Evolutionary conservation across 2,888 invertebrate genomes (phyloP).

Genomic region (Drosophila kambysellisi): DNA sequence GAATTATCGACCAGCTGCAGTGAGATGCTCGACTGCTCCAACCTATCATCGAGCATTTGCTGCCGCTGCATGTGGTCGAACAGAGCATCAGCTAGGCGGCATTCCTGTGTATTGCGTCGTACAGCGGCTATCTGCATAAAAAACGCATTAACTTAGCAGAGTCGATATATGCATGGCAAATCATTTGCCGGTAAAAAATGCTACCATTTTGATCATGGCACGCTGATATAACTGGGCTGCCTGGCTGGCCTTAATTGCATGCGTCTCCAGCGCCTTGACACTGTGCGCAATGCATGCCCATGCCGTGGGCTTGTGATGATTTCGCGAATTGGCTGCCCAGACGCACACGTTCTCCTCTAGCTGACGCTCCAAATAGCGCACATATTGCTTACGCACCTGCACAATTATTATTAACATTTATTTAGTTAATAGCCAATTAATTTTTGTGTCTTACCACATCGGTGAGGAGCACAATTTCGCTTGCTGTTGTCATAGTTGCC

Average conservation of each 20-base stretch:
- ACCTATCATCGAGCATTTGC: conserved; percentile 4
- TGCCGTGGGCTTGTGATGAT: conserved; percentile 70
- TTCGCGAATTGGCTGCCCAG: conserved; percentile 63
- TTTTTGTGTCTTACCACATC: conserved; percentile 58
- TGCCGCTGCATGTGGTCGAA: conserved; percentile 62
- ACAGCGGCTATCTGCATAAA: conserved; percentile 74
- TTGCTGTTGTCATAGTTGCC: conserved; percentile 44
- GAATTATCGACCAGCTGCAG: conserved; percentile 40
- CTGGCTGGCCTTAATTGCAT: conserved; percentile 79
- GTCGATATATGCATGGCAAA: not conserved
- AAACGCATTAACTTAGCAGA: not conserved
- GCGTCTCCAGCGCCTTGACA: conserved; percentile 71
- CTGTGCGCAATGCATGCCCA: conserved; percentile 65
- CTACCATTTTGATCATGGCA: conserved; percentile 82
- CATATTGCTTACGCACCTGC: conserved; percentile 81
- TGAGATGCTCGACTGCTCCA: not conserved
- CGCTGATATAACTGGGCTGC: conserved; percentile 80
- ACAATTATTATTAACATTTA: not conserved
- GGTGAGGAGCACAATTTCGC: conserved; percentile 61
- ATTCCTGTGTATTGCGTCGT: conserved; percentile 75
- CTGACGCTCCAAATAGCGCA: conserved; percentile 77
- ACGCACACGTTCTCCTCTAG: conserved; percentile 72
- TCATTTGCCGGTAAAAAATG: not conserved
- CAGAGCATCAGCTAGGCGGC: conserved; percentile 65
- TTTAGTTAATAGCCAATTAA: not conserved